A percentile compares a stretch with the other conserved stretches of the same genome.
These are phyloP conservation scores for Conus ventricosus DNA, from an alignment of 1,140 invertebrate genomes.

Conservation along the genomic window DNA sequence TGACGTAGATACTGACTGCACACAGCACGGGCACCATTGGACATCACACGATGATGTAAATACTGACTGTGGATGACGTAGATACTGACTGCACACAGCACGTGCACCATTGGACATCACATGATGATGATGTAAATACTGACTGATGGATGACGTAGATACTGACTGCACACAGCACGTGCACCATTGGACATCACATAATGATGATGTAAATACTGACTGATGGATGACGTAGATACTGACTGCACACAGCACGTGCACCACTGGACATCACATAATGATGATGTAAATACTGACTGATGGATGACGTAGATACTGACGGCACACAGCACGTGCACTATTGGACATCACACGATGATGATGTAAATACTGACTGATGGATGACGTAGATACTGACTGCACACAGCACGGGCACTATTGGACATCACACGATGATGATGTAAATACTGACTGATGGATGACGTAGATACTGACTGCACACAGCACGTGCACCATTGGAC, in stretches of 20 bases:
- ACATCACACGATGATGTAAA: not conserved
- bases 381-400: slow-evolving; percentile 56
- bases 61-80: slow-evolving; percentile 48
- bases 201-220: slow-evolving; percentile 52
- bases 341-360: slow-evolving; percentile 74
- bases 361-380: slow-evolving; percentile 70
- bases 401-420: slow-evolving; percentile 70
- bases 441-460: slow-evolving; percentile 64
- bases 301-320: slow-evolving; percentile 56
- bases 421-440: slow-evolving; percentile 74
- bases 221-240: slow-evolving; percentile 59
- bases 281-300: slow-evolving; percentile 72
- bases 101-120: slow-evolving; percentile 74
- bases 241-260: slow-evolving; percentile 60
- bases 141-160: slow-evolving; percentile 58
- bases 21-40: not conserved
- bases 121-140: slow-evolving; percentile 75
- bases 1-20: slow-evolving; percentile 56
- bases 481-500: slow-evolving; percentile 73
- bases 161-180: slow-evolving; percentile 49
- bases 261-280: slow-evolving; percentile 75
- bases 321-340: slow-evolving; percentile 69
- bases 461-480: slow-evolving; percentile 55
- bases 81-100: slow-evolving; percentile 47
- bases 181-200: slow-evolving; percentile 76